phyloP scores from a whole-genome alignment of 2,888 invertebrate species.

The Melikaiella ostensackeni region DNA sequence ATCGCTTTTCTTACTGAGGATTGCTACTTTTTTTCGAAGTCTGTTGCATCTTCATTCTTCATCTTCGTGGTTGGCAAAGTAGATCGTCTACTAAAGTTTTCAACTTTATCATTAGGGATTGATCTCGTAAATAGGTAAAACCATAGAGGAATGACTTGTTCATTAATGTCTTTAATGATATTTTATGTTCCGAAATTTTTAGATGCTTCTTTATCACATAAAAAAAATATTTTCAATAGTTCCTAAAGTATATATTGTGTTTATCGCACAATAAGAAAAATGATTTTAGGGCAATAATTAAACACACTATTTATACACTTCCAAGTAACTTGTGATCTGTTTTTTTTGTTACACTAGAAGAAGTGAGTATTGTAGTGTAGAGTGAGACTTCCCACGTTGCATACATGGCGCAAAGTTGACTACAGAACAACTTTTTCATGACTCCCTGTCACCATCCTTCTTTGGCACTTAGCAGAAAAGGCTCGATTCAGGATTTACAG shows the following conservation, averaged over 20 bases:
- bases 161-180: too few species aligned
- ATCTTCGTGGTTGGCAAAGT: background rate
- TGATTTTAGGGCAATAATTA: background rate
- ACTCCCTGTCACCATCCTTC: slow-evolving; percentile 37
- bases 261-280: background rate
- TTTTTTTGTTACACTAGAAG: slow-evolving; percentile 14
- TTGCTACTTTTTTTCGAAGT: too few species aligned
- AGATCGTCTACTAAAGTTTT: background rate
- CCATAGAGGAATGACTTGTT: too few species aligned
- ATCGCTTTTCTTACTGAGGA: too few species aligned
- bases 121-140: too few species aligned
- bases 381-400: slow-evolving; percentile 39
- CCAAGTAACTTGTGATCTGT: slow-evolving; percentile 13
- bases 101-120: background rate
- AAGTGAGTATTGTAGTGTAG: slow-evolving; percentile 31
- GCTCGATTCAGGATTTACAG: slow-evolving; percentile 27
- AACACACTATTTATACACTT: background rate
- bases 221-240: too few species aligned
- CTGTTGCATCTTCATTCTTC: too few species aligned
- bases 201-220: too few species aligned
- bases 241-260: background rate
- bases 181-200: too few species aligned
- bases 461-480: slow-evolving; percentile 37
- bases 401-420: slow-evolving; percentile 35
- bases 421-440: slow-evolving; percentile 37